phyloP scores from a whole-genome alignment of 2,888 invertebrate species.

The Diogma glabrata region DNA sequence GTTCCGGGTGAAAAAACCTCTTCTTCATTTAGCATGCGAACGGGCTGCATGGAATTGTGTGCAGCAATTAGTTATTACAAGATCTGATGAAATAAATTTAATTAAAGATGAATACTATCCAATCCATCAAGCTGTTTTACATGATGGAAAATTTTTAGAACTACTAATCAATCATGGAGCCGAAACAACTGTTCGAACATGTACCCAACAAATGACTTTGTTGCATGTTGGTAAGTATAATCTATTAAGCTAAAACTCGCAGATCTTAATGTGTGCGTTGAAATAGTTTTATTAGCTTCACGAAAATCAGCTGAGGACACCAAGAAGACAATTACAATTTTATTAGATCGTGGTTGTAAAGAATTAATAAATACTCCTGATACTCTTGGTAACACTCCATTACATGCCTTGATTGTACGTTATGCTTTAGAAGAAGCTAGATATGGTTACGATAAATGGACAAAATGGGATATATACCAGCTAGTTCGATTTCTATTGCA shows the following conservation, averaged over 20 bases:
- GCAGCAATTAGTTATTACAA: slow-evolving; percentile 49
- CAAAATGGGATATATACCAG: slow-evolving; percentile 62
- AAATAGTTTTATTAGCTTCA: slow-evolving; percentile 53
- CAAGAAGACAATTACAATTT: slow-evolving; percentile 50
- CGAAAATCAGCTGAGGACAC: slow-evolving; percentile 61
- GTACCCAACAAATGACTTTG: slow-evolving; percentile 59
- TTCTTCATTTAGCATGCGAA: slow-evolving; percentile 57
- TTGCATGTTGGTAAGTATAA: slow-evolving; percentile 45
- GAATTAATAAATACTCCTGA: slow-evolving; percentile 62
- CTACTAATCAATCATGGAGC: slow-evolving; percentile 55
- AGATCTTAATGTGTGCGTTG: too few relatives aligned
- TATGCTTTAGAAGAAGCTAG: slow-evolving; percentile 57
- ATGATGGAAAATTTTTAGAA: slow-evolving; percentile 57
- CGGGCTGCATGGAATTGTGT: slow-evolving; percentile 61
- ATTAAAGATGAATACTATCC: slow-evolving; percentile 66
- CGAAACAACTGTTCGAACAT: slow-evolving; percentile 54
- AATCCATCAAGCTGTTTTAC: slow-evolving; percentile 62
- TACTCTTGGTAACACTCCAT: slow-evolving; percentile 58
- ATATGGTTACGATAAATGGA: slow-evolving; percentile 57
- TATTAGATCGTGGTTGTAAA: slow-evolving; percentile 60
- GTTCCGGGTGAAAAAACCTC: slow-evolving; percentile 46
- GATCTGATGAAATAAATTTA: slow-evolving; percentile 57
- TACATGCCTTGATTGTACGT: slow-evolving; percentile 51
- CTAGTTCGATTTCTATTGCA: slow-evolving; percentile 49
- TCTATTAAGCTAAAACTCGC: too few relatives aligned